These are phyloP conservation scores for Kryptopterus vitreolus DNA, from an alignment of 2,797 vertebrate genomes.

Conservation along the genomic window DNA sequence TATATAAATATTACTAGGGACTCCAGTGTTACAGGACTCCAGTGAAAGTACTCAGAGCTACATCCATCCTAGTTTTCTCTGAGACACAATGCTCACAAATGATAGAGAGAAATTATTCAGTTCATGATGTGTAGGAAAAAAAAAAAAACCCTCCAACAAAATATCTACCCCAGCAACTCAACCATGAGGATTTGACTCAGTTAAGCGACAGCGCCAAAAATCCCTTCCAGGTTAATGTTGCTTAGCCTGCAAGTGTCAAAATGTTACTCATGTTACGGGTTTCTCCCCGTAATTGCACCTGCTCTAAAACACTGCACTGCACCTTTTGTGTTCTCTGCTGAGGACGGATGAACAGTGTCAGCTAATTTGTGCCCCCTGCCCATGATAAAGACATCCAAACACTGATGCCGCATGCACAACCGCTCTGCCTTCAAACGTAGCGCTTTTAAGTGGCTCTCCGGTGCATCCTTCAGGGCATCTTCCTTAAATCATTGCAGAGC, in stretches of 20 bases:
- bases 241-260: not conserved
- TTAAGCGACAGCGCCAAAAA: not conserved
- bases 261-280: not conserved
- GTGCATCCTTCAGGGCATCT: slow-evolving; percentile 21
- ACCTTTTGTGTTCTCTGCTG: not conserved
- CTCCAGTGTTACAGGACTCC: not conserved
- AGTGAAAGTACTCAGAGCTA: not conserved
- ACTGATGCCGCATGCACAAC: slow-evolving; percentile 19
- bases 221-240: slow-evolving; percentile 4
- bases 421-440: slow-evolving; percentile 35
- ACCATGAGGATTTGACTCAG: not conserved
- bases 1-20: not conserved
- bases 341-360: slow-evolving; percentile 22
- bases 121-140: not conserved
- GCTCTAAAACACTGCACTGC: not conserved
- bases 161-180: not conserved
- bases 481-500: slow-evolving; percentile 24
- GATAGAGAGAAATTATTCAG: not conserved
- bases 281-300: not conserved
- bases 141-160: not conserved
- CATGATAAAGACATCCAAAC: slow-evolving; percentile 28
- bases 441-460: slow-evolving; percentile 31
- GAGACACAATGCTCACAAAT: not conserved
- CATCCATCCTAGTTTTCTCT: not conserved
- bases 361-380: slow-evolving; percentile 25